phyloP scores from a whole-genome alignment of 2,113 vertebrate genomes.

The Apaloderma vittatum region DNA sequence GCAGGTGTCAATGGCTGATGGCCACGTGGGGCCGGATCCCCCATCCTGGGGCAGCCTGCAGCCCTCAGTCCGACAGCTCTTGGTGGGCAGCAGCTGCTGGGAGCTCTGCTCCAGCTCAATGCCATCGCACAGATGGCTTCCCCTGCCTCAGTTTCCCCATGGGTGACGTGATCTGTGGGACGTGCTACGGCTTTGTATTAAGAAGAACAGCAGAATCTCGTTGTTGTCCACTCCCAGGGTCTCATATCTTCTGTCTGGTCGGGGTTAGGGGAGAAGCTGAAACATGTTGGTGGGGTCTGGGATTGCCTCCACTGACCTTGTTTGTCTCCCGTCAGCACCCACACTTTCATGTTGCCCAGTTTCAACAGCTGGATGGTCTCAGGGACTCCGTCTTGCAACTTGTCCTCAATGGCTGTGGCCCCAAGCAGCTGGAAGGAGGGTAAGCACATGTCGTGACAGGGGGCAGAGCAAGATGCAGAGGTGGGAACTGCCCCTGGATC shows the following conservation, averaged over 20 bases:
- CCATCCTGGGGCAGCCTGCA: not conserved
- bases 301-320: constrained; percentile 80
- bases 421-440: constrained; percentile 86
- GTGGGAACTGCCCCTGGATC: not conserved
- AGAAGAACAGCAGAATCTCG: not conserved
- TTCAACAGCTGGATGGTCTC: constrained; percentile 90
- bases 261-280: not conserved
- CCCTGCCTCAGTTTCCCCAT: constrained; percentile 20
- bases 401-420: constrained; percentile 93
- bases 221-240: not conserved
- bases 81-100: not conserved
- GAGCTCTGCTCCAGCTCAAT: not conserved
- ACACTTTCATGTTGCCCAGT: constrained; percentile 89
- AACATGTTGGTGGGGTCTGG: not conserved
- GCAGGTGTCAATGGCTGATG: rapidly evolving
- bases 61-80: not conserved
- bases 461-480: not conserved
- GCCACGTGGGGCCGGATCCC: not conserved
- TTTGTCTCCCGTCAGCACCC: constrained; percentile 96
- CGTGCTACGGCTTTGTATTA: rapidly evolving
- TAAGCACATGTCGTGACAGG: no score
- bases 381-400: constrained; percentile 87
- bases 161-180: not conserved
- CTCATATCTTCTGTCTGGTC: not conserved
- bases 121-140: rapidly evolving